Evolutionary conservation across 2,113 vertebrate species (phyloP), one percentile per base, ranked within the genome.

Genomic region (Hoplias malabaricus): DNA sequence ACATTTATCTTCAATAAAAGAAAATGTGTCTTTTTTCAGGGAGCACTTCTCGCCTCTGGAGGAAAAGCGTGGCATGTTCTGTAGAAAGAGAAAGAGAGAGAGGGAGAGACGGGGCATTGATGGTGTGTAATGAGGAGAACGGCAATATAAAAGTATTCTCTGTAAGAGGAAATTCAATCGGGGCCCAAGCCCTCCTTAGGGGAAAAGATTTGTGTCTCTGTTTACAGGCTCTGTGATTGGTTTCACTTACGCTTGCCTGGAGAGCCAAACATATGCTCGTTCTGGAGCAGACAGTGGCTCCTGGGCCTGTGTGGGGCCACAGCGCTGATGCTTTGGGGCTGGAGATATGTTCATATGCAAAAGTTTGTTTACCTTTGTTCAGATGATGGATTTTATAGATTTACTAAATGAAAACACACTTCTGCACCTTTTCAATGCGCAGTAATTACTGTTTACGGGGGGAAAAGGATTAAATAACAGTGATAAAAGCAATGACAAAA

Each of bases 151-250:
- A 83, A 71, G 75, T 74, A 76, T 80, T 83, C 77, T 86, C 77
- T 83, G 84, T 23, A 33, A 76, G 77, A 42, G 66, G 76, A 83
- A 84, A 87, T 84, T 85, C 75, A 85, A 84, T 86, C 69, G 40
- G 82, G 70, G 67, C 73, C 78, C 33, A 38, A 21, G 74, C 73
- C 78, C n/a, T 46, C 79, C 83, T 75, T 38, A 19, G 61, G 73
- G 80, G 43, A 73, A 43, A 40, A 80, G 84, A 83, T 81, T 76
- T 86, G 75, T 80, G 84, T 84, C 53, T 87, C 66, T 88, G 83
- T 88, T 88, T 84, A 84, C 84, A 81, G 78, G 73, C 72, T 75
- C 59, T n/a, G 80, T 84, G 83, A 86, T 59, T 75, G 79, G 69
- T 80, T 40, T 71, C 74, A 72, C 84, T 84, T 85, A 82, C 80